Conservation (phyloP, 1,140 invertebrate species). For the Chironomus tepperi region DNA sequence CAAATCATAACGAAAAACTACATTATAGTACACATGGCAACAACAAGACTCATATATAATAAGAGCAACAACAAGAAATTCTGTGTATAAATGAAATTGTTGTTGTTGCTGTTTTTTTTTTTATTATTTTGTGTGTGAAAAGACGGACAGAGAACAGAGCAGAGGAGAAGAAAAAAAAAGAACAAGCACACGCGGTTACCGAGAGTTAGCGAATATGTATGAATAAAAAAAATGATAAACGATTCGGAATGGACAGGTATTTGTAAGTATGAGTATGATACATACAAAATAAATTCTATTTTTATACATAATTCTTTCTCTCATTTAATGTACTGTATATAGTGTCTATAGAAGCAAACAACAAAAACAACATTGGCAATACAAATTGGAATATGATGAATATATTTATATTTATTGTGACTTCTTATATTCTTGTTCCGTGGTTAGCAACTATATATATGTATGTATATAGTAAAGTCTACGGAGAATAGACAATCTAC, state of each 20-base stretch:
- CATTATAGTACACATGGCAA: too few species aligned
- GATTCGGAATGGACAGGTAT: constrained; percentile 7
- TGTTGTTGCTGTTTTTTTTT: too few species aligned
- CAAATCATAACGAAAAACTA: too few species aligned
- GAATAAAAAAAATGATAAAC: neutral
- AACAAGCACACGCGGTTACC: neutral
- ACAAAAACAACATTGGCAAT: neutral
- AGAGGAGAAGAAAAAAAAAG: neutral
- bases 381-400: neutral
- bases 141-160: too few species aligned
- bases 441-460: neutral
- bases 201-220: neutral
- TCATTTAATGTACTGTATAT: constrained; percentile 1
- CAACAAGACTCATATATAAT: too few species aligned
- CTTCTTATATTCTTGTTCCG: neutral
- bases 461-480: neutral
- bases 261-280: neutral
- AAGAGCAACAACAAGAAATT: too few species aligned
- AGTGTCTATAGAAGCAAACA: neutral
- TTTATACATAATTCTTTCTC: neutral
- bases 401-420: neutral
- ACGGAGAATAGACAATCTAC: neutral
- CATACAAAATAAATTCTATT: constrained; percentile 9
- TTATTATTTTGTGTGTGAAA: too few species aligned
- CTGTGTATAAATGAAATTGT: too few species aligned